Base-by-base conservation (phyloP, 2,888 invertebrate genomes). In the Blera fallax region DNA sequence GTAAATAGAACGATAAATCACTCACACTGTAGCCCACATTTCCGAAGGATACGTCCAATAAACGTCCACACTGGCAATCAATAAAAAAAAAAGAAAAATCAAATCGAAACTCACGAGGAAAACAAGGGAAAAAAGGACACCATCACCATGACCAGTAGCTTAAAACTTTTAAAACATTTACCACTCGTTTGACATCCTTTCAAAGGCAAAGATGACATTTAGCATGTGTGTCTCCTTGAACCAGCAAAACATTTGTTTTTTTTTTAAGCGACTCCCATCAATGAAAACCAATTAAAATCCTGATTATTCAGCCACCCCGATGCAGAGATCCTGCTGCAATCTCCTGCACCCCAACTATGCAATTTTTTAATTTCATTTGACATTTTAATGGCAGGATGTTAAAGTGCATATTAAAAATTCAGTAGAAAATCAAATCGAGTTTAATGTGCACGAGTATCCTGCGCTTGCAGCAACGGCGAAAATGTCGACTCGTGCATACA, bases 201-300 rank as follows among this genome's bases (percentile, higher is more conserved):
- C 32, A 32, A 32, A 8, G 32, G 32, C 0, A n/a, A 1, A 10
- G 1, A 3, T 37, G 37, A 37, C 37, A 37, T 11, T n/a, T n/a
- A 11, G n/a, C 37, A 11, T 37, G n/a, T 37, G 11, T 37, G 2
- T n/a, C 10, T 37, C 8, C 1, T 37, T 37, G n/a, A 32, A 32
- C 6, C 6, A 8, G 6, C 3, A 8, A 2, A 32, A 7, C 32
- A 32, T 32, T 8, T 32, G 1, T 6, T 1, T 32, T 32, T n/a
- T 32, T 32, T 1, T 8, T 6, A 7, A 8, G 2, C 24, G 4
- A 24, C 2, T 2, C 4, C 24, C 56, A 45, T 70, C 45, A 7
- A 45, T 45, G 11, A 56, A 29, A 70, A 56, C 11, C 56, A 56
- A 70, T 69, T 52, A 54, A 69, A 54, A 40, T 37, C 18, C 40